Evolutionary conservation across 92 coral and sea anemone species (phyloP).

Genomic region (Ricordea florida): DNA sequence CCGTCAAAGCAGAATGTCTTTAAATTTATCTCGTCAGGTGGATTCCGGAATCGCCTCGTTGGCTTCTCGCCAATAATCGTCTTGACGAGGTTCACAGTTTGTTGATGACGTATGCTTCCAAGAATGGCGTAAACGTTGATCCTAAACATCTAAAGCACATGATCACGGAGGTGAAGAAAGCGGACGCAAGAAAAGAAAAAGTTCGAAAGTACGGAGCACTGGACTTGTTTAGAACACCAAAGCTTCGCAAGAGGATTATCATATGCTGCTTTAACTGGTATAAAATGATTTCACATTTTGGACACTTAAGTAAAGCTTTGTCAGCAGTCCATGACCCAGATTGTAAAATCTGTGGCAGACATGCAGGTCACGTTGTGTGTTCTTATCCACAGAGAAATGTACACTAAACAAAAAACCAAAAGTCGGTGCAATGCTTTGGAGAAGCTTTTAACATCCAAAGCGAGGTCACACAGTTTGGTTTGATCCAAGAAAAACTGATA

Average conservation of each 20-base stretch:
- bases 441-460: no score
- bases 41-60: conserved; percentile 84
- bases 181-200: conserved; percentile 29
- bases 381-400: no score
- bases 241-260: conserved; percentile 67
- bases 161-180: conserved; percentile 58
- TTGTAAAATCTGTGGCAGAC: background rate
- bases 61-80: conserved; percentile 79
- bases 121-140: conserved; percentile 63
- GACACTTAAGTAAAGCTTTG: background rate
- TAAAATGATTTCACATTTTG: background rate
- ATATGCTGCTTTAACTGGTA: conserved; percentile 78
- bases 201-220: conserved; percentile 17
- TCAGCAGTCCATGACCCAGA: background rate
- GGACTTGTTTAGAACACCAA: conserved; percentile 61
- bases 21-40: conserved; percentile 18
- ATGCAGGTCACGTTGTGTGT: no score
- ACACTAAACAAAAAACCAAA: no score
- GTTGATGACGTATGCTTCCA: conserved; percentile 56
- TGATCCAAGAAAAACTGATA: no score
- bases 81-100: conserved; percentile 67
- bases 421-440: no score
- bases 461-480: no score
- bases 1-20: no score
- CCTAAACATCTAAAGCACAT: conserved; percentile 31